These are phyloP conservation scores for Amiota minor DNA, from an alignment of 2,888 invertebrate genomes.

Conservation along the genomic window DNA sequence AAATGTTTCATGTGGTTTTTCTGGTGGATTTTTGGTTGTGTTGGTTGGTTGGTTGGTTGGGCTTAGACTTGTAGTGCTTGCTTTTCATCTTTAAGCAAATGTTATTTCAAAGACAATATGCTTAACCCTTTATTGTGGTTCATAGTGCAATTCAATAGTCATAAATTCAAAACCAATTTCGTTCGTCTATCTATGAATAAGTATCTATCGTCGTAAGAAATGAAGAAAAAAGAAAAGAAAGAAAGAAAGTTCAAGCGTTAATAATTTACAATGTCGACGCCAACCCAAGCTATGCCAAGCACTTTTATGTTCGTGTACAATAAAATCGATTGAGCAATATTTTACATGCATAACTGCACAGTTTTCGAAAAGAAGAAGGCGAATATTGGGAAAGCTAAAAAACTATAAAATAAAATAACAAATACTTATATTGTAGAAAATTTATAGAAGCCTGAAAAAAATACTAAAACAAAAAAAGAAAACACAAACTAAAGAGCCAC, in stretches of 20 bases:
- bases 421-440: background rate
- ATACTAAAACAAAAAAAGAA: background rate
- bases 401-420: conserved; percentile 23
- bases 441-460: too few species aligned
- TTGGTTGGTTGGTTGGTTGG: background rate
- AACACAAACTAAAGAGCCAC: background rate
- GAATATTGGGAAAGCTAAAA: conserved; percentile 36
- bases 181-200: conserved; percentile 40
- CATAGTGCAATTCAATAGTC: conserved; percentile 12
- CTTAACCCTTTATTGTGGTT: conserved; percentile 43
- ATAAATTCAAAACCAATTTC: conserved; percentile 22
- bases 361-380: background rate
- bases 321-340: conserved; percentile 28
- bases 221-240: conserved; percentile 28
- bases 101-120: conserved; percentile 48
- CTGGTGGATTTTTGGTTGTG: background rate
- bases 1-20: conserved; percentile 12
- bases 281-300: background rate
- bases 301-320: conserved; percentile 55
- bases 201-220: conserved; percentile 26
- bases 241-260: conserved; percentile 15
- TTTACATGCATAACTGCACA: conserved; percentile 11
- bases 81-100: too few species aligned
- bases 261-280: conserved; percentile 7
- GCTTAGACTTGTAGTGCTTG: too few species aligned